These are phyloP conservation scores for Zapornia atra DNA, from an alignment of 2,113 vertebrate genomes.

Conservation along the genomic window DNA sequence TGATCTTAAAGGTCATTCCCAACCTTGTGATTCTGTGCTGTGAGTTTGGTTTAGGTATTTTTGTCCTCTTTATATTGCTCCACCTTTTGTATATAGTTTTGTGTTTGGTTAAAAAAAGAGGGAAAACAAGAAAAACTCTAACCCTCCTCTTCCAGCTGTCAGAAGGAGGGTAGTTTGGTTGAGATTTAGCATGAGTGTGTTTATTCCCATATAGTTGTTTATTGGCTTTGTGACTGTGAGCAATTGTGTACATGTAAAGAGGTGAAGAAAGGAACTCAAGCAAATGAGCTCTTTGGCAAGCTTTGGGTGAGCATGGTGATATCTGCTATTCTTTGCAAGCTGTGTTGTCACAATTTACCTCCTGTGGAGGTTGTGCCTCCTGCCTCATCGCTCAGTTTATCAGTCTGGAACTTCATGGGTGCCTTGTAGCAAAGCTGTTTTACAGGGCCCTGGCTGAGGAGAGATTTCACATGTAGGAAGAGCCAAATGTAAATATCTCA, in stretches of 20 bases:
- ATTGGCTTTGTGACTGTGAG: neutral
- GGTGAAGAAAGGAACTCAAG: neutral
- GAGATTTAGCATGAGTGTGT: neutral
- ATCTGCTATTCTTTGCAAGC: neutral
- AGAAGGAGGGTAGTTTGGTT: neutral
- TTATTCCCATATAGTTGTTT: neutral
- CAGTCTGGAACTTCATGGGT: fast-evolving
- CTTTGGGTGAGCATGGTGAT: neutral
- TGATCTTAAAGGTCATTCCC: no score
- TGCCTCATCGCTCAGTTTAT: neutral
- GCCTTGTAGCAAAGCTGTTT: neutral
- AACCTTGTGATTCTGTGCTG: no score
- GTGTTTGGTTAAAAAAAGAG: neutral
- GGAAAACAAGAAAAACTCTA: neutral
- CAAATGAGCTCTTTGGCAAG: neutral
- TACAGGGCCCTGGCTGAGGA: neutral
- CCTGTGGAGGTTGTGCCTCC: neutral
- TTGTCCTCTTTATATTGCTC: neutral
- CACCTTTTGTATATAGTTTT: neutral
- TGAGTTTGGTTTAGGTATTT: neutral
- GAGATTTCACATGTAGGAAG: neutral
- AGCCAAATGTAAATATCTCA: neutral
- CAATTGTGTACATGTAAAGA: neutral
- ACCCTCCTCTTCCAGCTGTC: neutral
- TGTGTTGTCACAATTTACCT: neutral